Percentiles rank a stretch among this genome's conserved stretches.
These are phyloP conservation scores for Passer domesticus DNA, from an alignment of 2,113 vertebrate species.

Conservation along the genomic window DNA sequence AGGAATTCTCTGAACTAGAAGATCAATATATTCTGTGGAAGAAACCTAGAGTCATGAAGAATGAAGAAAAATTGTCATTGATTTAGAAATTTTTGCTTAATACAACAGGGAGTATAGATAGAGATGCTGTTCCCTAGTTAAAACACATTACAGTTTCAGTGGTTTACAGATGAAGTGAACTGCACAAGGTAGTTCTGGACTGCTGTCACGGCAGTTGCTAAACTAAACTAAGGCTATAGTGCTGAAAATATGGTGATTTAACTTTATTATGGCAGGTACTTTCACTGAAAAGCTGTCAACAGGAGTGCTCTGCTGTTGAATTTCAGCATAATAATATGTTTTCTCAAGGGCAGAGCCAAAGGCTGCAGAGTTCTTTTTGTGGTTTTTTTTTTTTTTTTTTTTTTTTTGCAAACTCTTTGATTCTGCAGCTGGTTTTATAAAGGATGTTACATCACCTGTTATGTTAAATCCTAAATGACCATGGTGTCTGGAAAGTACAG, in stretches of 20 bases:
- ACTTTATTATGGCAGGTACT: not conserved
- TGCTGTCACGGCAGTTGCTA: not conserved
- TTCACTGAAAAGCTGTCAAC: not conserved
- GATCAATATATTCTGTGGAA: not conserved
- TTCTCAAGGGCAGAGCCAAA: not conserved
- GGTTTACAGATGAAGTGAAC: not conserved
- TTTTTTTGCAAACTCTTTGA: not conserved
- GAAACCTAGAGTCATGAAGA: not conserved
- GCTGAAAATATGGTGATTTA: not conserved
- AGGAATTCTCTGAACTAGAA: not conserved
- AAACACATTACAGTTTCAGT: not conserved
- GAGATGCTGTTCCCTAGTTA: not conserved
- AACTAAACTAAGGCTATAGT: not conserved
- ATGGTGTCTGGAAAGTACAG: not conserved
- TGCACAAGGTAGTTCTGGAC: not conserved
- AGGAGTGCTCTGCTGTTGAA: not conserved
- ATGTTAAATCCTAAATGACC: not conserved
- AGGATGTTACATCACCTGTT: not conserved
- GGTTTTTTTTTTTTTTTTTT: not conserved
- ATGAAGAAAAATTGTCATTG: not conserved
- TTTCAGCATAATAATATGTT: not conserved
- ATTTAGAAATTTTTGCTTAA: not conserved
- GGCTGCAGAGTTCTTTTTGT: not conserved
- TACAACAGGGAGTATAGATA: not conserved
- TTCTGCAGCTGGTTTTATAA: not conserved